Conservation (phyloP, 2,797 vertebrate species). For the Sebastes trivittatus region DNA sequence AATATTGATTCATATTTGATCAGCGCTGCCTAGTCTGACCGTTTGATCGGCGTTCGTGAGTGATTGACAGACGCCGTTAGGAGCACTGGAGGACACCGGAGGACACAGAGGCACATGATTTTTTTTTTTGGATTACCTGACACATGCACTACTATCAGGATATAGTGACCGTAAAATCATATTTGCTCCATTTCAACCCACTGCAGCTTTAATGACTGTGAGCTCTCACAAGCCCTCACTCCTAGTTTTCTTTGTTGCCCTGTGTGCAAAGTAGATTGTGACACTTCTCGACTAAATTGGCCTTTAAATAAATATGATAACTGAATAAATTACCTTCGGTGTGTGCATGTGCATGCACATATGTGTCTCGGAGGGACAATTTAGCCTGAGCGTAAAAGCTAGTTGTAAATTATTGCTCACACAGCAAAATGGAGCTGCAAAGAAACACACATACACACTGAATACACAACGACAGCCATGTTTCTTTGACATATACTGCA, state of each 20-base stretch:
- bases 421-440: slow-evolving; percentile 1
- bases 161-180: no score
- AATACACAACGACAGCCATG: slow-evolving; percentile 8
- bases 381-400: slow-evolving; percentile 1
- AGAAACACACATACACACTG: neutral
- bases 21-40: no score
- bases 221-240: neutral
- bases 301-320: slow-evolving; percentile 36
- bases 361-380: slow-evolving; percentile 5
- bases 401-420: slow-evolving; percentile 27
- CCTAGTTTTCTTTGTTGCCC: slow-evolving; percentile 1
- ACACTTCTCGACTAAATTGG: slow-evolving; percentile 28
- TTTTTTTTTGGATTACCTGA: no score
- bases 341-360: neutral
- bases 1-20: no score
- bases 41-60: no score
- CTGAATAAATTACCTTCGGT: slow-evolving; percentile 5
- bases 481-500: slow-evolving; percentile 10
- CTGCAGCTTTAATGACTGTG: neutral
- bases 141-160: no score
- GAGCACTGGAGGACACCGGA: no score
- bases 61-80: no score
- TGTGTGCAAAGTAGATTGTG: slow-evolving; percentile 3
- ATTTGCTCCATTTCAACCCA: no score
- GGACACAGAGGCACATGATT: no score